These are phyloP conservation scores for Tenthredo distinguenda DNA, from an alignment of 2,888 invertebrate species.

Conservation along the genomic window DNA sequence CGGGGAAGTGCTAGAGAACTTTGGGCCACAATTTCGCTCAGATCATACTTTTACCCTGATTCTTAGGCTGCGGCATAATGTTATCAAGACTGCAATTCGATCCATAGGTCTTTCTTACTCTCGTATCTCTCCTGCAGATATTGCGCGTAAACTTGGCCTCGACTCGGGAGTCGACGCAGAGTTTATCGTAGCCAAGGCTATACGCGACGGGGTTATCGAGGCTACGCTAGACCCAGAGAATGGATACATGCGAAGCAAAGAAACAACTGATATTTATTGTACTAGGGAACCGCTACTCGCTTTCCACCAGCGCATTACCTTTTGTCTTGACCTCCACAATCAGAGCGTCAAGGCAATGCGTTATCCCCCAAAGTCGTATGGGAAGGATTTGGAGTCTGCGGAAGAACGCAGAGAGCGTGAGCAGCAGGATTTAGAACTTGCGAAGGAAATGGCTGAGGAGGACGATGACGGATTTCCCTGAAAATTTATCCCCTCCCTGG, in stretches of 20 bases:
- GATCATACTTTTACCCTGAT: conserved; percentile 98
- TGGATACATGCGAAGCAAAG: conserved; percentile 98
- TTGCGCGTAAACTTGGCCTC: conserved; percentile 95
- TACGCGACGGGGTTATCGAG: conserved; percentile 99
- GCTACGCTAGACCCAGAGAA: conserved; percentile 97
- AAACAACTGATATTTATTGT: conserved; percentile 97
- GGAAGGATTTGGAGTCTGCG: conserved; percentile 98
- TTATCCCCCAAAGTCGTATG: conserved; percentile 99
- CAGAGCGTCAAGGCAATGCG: conserved; percentile 99
- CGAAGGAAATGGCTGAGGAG: conserved; percentile 99
- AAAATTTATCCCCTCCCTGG: conserved; percentile 58
- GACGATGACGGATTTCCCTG: conserved; percentile 94
- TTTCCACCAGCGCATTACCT: conserved; percentile 97
- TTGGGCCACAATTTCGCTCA: conserved; percentile 93
- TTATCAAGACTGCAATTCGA: conserved; percentile 98
- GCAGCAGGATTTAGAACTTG: conserved; percentile 98
- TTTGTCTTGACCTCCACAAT: conserved; percentile 98
- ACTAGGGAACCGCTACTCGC: conserved; percentile 97
- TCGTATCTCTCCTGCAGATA: conserved; percentile 95
- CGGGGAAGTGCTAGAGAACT: conserved; percentile 94
- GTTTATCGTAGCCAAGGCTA: conserved; percentile 98
- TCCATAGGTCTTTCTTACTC: conserved; percentile 98
- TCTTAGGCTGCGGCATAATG: conserved; percentile 97
- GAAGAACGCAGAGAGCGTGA: conserved; percentile 97
- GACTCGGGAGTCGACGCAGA: conserved; percentile 99